Base-by-base conservation (phyloP, 2,888 invertebrate genomes). In the Anoncus sp. region DNA sequence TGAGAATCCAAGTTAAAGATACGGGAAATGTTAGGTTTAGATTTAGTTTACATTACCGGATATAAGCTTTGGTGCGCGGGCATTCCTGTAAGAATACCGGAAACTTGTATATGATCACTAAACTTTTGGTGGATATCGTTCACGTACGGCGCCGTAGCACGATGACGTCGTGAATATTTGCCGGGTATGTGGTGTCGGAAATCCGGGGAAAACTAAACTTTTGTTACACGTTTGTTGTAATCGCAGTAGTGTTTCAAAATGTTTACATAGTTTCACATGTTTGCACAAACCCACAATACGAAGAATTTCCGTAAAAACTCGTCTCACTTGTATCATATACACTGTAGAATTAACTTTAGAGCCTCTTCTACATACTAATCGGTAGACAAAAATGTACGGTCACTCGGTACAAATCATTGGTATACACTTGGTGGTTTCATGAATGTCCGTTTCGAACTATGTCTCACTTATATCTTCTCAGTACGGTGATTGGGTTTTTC, bases 41-140 rank as follows among this genome's bases (percentile, higher is more conserved):
- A n/a, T n/a, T n/a, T n/a, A n/a, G n/a, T n/a, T n/a, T 85, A 87
- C 82, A 81, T 84, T 85, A 87, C 87, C 85, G 85, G 85, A 86
- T 87, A 55, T 83, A 83, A 60, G 90, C 90, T 90, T 89, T 88
- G 90, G 89, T n/a, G n/a, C 87, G 91, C 90, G 90, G 90, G 91
- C 90, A 83, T 84, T 72, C 4, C 24, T n/a, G 22, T 59, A 59
- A 20, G 22, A 35, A 63, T 59, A 57, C 10, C 7, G 14, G 2
- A 43, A 16, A 67, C 43, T 66, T 18, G 51, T 40, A 27, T 51
- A 57, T 63, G 16, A 53, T 63, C 24, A 7, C 43, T 40, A 3
- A 20, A 14, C 24, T 43, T 24, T 69, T 49, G 22, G 16, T 27
- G 24, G 66, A 14, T 38, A 16, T 49, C 40, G 18, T 67, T 60